Evolutionary conservation across 2,113 vertebrate species (phyloP).

Genomic region (Madoqua kirkii): DNA sequence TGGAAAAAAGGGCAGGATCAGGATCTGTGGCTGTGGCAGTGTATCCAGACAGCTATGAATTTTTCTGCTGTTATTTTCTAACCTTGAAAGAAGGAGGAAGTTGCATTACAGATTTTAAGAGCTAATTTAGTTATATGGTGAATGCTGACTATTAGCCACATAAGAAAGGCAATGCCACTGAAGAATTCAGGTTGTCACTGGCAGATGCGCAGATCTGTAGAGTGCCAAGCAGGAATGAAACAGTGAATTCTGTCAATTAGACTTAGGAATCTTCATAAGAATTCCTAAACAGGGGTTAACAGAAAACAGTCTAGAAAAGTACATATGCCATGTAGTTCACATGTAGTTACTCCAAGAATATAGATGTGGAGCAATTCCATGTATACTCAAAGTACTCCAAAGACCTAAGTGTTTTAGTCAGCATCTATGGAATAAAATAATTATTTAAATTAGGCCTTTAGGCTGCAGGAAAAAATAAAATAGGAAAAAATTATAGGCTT

Average conservation of each 20-base stretch:
- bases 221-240: neutral
- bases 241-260: neutral
- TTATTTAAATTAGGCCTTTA: neutral
- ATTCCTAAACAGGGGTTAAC: neutral
- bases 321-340: neutral
- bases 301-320: neutral
- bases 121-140: neutral
- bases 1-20: neutral
- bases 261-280: neutral
- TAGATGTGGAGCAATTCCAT: neutral
- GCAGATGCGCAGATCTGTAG: neutral
- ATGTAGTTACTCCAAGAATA: neutral
- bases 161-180: neutral
- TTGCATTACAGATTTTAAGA: neutral
- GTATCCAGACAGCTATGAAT: conserved; percentile 14
- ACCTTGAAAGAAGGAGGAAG: conserved; percentile 16
- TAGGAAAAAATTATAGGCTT: neutral
- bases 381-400: neutral
- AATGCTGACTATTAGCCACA: neutral
- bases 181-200: neutral
- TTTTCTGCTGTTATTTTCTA: neutral
- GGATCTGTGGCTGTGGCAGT: conserved; percentile 4
- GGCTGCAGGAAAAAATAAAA: neutral
- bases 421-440: neutral
- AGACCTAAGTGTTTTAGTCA: neutral